phyloP scores from a whole-genome alignment of 2,888 invertebrate species.

The Heliconius aoede region DNA sequence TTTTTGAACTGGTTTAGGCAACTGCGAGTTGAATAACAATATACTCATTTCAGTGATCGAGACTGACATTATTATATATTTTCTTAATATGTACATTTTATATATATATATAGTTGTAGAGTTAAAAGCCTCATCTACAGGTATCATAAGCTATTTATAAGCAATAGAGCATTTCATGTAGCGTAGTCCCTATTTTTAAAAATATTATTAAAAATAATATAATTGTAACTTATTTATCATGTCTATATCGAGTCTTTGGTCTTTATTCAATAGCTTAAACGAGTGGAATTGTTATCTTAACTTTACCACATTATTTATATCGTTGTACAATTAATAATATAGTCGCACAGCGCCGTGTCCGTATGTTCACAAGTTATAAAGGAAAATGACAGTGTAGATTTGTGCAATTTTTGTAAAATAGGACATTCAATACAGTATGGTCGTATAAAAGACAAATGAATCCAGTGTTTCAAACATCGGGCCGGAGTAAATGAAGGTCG shows the following conservation, averaged over 20 bases:
- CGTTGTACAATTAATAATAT: slow-evolving; percentile 67
- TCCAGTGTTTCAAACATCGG: slow-evolving; percentile 65
- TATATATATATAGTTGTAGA: slow-evolving; percentile 35
- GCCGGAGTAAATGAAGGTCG: slow-evolving; percentile 76
- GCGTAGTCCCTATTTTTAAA: slow-evolving; percentile 55
- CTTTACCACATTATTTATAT: slow-evolving; percentile 59
- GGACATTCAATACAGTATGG: slow-evolving; percentile 30
- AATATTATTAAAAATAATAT: slow-evolving; percentile 33
- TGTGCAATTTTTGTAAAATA: slow-evolving; percentile 34
- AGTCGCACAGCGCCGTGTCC: slow-evolving; percentile 60
- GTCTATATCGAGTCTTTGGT: slow-evolving; percentile 59
- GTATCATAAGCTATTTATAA: slow-evolving; percentile 50
- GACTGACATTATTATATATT: not conserved
- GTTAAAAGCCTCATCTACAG: slow-evolving; percentile 51
- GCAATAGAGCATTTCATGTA: slow-evolving; percentile 54
- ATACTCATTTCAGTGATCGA: not conserved
- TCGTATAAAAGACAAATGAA: slow-evolving; percentile 4
- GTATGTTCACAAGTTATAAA: slow-evolving; percentile 2
- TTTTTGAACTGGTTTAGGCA: not conserved
- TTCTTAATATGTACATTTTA: slow-evolving; percentile 48
- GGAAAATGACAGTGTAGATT: slow-evolving; percentile 24
- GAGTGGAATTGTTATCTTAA: slow-evolving; percentile 60
- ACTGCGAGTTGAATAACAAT: not conserved
- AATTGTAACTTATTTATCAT: slow-evolving; percentile 52
- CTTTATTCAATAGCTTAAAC: slow-evolving; percentile 57